phyloP scores from a whole-genome alignment of 2,888 invertebrate genomes.

The Cryptocephalus moraei region DNA sequence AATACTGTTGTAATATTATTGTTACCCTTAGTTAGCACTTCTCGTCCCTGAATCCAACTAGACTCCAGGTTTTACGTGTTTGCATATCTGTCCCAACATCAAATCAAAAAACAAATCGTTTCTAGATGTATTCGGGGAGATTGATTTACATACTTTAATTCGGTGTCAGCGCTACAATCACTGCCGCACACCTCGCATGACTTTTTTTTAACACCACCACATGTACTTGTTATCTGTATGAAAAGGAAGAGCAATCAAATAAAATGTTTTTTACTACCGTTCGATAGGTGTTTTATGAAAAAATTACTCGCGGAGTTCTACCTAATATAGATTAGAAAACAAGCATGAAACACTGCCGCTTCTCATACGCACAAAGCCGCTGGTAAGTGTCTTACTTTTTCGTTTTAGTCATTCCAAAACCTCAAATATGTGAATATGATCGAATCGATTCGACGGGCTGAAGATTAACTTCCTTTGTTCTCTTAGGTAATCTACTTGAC shows the following conservation, averaged over 20 bases:
- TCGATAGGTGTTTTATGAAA: background rate
- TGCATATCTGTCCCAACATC: slow-evolving; percentile 14
- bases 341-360: slow-evolving; percentile 1
- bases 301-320: background rate
- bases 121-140: slow-evolving; percentile 20
- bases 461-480: background rate
- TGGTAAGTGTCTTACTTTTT: slow-evolving; percentile 16
- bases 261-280: slow-evolving; percentile 34
- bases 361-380: slow-evolving; percentile 8
- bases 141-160: slow-evolving; percentile 3
- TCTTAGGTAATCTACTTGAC: slow-evolving; percentile 59
- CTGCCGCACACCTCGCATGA: slow-evolving; percentile 31
- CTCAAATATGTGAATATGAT: slow-evolving; percentile 3
- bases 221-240: slow-evolving; percentile 5
- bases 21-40: slow-evolving; percentile 2
- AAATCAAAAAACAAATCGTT: background rate
- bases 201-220: slow-evolving; percentile 16
- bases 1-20: no score
- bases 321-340: background rate
- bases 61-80: slow-evolving; percentile 29
- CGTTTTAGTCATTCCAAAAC: slow-evolving; percentile 32
- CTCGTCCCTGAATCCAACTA: slow-evolving; percentile 17
- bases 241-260: slow-evolving; percentile 14
- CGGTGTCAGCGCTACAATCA: slow-evolving; percentile 22
- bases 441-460: slow-evolving; percentile 5